Conservation (phyloP, 2,888 invertebrate genomes). For the Leuctra nigra region DNA sequence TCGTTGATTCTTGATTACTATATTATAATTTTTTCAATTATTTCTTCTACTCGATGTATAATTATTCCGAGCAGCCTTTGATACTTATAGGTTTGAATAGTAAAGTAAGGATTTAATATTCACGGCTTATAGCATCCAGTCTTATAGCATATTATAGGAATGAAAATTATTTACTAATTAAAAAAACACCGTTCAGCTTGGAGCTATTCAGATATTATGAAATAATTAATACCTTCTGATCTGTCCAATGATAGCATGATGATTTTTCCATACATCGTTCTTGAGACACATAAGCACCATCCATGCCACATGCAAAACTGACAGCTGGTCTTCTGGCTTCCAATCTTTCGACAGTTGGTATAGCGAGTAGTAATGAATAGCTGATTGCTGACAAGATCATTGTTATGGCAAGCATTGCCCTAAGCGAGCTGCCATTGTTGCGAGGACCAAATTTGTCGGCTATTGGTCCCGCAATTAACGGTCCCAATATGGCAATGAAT, state of each 20-base stretch:
- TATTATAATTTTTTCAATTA: no score
- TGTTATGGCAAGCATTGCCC: slow-evolving; percentile 60
- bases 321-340: slow-evolving; percentile 55
- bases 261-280: slow-evolving; percentile 61
- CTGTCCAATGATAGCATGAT: slow-evolving; percentile 59
- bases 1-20: no score
- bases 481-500: slow-evolving; percentile 69
- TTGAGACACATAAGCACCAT: slow-evolving; percentile 65
- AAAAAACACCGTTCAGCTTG: no score
- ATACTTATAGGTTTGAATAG: no score
- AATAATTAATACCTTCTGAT: slow-evolving; percentile 49
- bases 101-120: no score
- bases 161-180: no score
- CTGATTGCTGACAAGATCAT: slow-evolving; percentile 61
- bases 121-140: no score
- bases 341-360: slow-evolving; percentile 58
- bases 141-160: no score
- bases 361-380: slow-evolving; percentile 58
- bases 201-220: no score
- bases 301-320: slow-evolving; percentile 62
- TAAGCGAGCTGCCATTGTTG: slow-evolving; percentile 54
- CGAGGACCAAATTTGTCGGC: slow-evolving; percentile 62
- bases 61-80: no score
- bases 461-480: slow-evolving; percentile 67
- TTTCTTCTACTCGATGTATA: no score